Percentiles rank a stretch among this genome's conserved stretches.
Evolutionary conservation across 2,888 invertebrate species (phyloP).

Genomic region (Athripsodes cinereus): DNA sequence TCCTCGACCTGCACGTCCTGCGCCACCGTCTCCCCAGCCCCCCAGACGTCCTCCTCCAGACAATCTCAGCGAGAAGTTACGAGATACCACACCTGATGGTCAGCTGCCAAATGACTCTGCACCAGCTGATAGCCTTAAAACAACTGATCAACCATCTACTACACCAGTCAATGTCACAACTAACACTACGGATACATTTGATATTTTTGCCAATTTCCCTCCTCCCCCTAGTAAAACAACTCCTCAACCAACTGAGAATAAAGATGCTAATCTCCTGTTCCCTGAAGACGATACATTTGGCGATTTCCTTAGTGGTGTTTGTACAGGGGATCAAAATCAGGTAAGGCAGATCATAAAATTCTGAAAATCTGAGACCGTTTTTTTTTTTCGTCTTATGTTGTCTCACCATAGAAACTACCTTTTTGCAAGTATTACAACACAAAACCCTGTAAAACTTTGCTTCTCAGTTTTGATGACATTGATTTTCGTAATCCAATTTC

Average conservation of each 20-base stretch:
- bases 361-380: too few species aligned
- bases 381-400: too few species aligned
- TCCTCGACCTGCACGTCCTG: constrained; percentile 38
- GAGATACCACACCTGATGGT: constrained; percentile 7
- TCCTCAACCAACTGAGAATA: constrained; percentile 31
- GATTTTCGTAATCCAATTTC: too few species aligned
- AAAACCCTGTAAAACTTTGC: too few species aligned
- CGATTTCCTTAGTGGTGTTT: constrained; percentile 40
- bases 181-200: constrained; percentile 49
- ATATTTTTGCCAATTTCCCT: constrained; percentile 46
- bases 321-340: constrained; percentile 25
- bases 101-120: constrained; percentile 1
- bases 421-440: too few species aligned
- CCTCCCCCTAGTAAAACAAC: constrained; percentile 22
- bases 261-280: constrained; percentile 39
- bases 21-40: constrained; percentile 31
- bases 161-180: constrained; percentile 29
- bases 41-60: constrained; percentile 30
- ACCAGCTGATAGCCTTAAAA: constrained; percentile 29
- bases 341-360: too few species aligned
- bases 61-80: constrained; percentile 34
- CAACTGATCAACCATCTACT: constrained; percentile 13
- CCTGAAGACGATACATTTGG: constrained; percentile 44
- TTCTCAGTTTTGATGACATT: too few species aligned
- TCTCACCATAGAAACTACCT: too few species aligned